Evolutionary conservation across 2,113 vertebrate genomes (phyloP), one percentile per base, ranked within the genome.

Genomic region (Nycticryphes semicollaris): DNA sequence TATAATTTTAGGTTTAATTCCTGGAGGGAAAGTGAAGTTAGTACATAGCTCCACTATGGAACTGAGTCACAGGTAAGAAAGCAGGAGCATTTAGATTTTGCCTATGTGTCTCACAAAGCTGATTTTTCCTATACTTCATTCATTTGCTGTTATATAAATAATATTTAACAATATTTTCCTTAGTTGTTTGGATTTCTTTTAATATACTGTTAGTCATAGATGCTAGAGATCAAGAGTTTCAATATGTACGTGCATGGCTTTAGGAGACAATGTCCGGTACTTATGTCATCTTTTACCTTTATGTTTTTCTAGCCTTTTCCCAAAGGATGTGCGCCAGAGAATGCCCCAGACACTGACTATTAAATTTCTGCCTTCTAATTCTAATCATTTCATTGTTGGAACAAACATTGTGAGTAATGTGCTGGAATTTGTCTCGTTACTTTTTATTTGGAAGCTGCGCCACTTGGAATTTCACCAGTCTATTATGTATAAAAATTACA

Each of bases 1-100:
- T 94, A 16, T 86, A 37, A 94, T 84, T 94, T 24, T 89, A 99
- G 99, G 99, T 82, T 98, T 99, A 83, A 97, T 99, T 72, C 99
- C 99, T 16, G 99, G 99, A 33, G 98, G 99, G 21, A 99, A 98
- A 97, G 98, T 99, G 23, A 99, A 99, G 89, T 90, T 99, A 92
- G 98, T 99, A 30, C 99, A 99, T 96, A 99, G 99, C 60, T 98
- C 99, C 27, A 96, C 96, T 39, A 73, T 99, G 84, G 97, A 96
- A 28, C 72, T 98, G 50, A 97, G 91, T 84, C 97, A 95, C 93
- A 98, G 98, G 99, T 99, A 95, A 98, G 98, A 91, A 84, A 64
- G 48, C 2, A 12, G 72, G 8, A 39, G 3, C n/a, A 39, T 60
- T 80, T 74, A 54, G 63, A 8, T 89, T 95, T 91, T 41, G 50